Evolutionary conservation across 2,888 invertebrate species (phyloP), one percentile per base, ranked within the genome.

Genomic region (Balanococcus diminutus): DNA sequence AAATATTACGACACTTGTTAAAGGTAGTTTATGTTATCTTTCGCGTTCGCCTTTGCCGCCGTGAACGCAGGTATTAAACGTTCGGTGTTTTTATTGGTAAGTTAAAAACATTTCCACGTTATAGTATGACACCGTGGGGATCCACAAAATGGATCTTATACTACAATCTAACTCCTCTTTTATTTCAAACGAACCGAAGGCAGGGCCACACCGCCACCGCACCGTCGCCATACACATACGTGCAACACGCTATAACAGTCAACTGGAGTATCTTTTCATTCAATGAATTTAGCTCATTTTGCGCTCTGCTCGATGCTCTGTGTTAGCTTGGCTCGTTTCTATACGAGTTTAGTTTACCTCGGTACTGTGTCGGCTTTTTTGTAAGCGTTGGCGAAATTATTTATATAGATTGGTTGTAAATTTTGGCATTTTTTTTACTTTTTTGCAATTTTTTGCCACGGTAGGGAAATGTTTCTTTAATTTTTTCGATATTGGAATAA

Each of bases 1-100:
- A 84, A 84, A 84, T 84, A 84, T 84, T 84, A 72, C 84, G 84
- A 84, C 84, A 84, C 84, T 84, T 84, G 84, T 84, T 84, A 84
- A 84, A 84, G 84, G 84, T 84, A 84, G 72, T 84, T 84, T 84
- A 84, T 84, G 84, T 72, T 84, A 84, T 84, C 84, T 84, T 61
- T 67, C 42, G 84, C 84, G n/a, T n/a, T n/a, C n/a, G n/a, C 42
- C 14, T 42, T 5, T 36, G 8, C 36, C 8, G 36, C 8, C 19
- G 31, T 19, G 81, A 39, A 82, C 46, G 42, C 72, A 84, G 84
- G 84, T 84, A 84, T 84, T 84, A 84, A 84, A 84, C 72, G 84
- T 84, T 84, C 72, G 84, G 39, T 84, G 36, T 39, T 67, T 84
- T 84, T 84, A 84, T 84, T 84, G 84, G 84, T 72, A 42, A 84